Evolutionary conservation across 2,797 vertebrate species (phyloP), one percentile per base, ranked within the genome.

Genomic region (Craterocephalus amniculus): DNA sequence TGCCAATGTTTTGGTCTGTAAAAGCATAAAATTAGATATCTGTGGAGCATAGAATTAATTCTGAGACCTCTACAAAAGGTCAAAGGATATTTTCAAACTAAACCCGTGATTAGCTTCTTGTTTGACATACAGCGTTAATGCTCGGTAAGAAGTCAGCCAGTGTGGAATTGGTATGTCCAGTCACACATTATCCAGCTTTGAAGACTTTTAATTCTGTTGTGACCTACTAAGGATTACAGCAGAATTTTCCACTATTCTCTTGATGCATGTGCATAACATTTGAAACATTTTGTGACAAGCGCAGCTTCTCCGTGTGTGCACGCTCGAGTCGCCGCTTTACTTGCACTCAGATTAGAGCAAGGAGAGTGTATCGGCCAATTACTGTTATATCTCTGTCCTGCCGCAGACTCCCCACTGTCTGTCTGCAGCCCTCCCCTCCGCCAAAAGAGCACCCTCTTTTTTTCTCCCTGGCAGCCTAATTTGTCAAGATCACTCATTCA

Each of bases 1-100:
- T 74, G 61, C 68, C 79, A 88, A 90, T 88, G 90, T 90, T 75
- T 87, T 87, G 89, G 79, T 88, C 89, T 83, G 70, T 86, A 92
- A 91, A 91, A 90, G 84, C 92, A 92, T 91, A 90, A 93, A 93
- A 93, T 93, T 85, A 92, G 88, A 93, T 91, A 89, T 89, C 87
- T 80, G 79, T 82, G 82, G 88, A 93, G 87, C 91, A 90, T 91
- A 91, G 91, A 91, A 93, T 93, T 86, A 91, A 93, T 92, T 92
- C 86, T 55, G 79, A 89, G 87, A 90, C 91, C 87, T 87, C 87
- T 74, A 79, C 74, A 85, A 92, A 91, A 92, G 92, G 91, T 94
- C 90, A 89, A 88, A 87, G 89, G 87, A 93, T 90, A 91, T 93
- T 91, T 91, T 88, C 84, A 79, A 90, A 84, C 86, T 88, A 88